Conservation (phyloP, 2,797 vertebrate species). For the Caiman crocodilus region DNA sequence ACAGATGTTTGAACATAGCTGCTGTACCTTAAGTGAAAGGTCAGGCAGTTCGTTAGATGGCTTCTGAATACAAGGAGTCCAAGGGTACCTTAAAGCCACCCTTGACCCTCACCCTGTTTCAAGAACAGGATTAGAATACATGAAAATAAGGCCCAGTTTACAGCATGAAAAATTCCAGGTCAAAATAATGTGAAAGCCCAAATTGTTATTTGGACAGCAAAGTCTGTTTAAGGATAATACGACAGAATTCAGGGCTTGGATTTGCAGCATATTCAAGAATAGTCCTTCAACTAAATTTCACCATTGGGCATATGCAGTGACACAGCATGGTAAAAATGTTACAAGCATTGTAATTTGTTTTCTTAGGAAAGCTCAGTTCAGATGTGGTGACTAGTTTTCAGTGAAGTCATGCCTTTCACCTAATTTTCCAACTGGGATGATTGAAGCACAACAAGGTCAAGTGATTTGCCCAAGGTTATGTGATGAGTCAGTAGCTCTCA, state of each 20-base stretch:
- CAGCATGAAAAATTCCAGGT: background rate
- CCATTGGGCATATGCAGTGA: conserved; percentile 46
- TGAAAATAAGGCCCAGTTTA: accelerated
- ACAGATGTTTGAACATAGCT: background rate
- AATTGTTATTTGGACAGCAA: background rate
- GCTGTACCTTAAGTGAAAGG: background rate
- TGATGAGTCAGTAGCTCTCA: conserved; percentile 56
- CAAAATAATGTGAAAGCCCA: background rate
- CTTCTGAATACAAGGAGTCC: background rate
- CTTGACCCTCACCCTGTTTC: background rate
- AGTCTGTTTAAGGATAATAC: background rate
- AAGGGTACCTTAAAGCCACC: background rate
- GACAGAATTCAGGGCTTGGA: conserved; percentile 1
- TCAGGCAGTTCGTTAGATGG: background rate
- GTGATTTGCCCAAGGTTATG: conserved; percentile 56
- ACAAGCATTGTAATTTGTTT: conserved; percentile 71
- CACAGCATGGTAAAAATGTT: conserved; percentile 53
- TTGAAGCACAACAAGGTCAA: conserved; percentile 64
- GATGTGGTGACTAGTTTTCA: conserved; percentile 65
- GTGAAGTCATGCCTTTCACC: conserved; percentile 71
- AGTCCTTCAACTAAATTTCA: conserved; percentile 52
- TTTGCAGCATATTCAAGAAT: conserved; percentile 28
- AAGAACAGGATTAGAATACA: background rate
- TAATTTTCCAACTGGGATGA: conserved; percentile 70
- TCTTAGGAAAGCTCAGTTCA: conserved; percentile 46